These are phyloP conservation scores for Drosophila elegans DNA, from an alignment of 1,140 invertebrate species.

Conservation along the genomic window DNA sequence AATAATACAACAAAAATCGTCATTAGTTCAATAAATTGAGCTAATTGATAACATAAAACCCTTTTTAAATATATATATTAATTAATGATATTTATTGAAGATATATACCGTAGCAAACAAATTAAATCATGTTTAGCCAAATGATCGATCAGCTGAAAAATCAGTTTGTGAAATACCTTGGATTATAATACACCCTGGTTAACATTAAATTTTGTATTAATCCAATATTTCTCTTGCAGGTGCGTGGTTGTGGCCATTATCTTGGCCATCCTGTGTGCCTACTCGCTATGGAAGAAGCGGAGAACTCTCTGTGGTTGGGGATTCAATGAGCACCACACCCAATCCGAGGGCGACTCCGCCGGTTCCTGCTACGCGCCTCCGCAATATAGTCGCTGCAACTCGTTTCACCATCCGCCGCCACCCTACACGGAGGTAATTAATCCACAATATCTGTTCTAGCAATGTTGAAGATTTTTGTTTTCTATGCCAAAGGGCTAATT, in stretches of 20 bases:
- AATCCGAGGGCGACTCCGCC: conserved; percentile 90
- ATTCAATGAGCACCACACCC: conserved; percentile 83
- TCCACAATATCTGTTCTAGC: not conserved
- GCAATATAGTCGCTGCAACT: conserved; percentile 91
- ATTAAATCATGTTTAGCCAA: too few relatives aligned
- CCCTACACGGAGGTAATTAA: conserved; percentile 91
- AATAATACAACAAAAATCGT: too few relatives aligned
- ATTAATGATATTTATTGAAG: too few relatives aligned
- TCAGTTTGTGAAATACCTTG: not conserved
- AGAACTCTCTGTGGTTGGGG: conserved; percentile 86
- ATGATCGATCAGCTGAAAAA: not conserved
- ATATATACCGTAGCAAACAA: too few relatives aligned
- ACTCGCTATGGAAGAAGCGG: conserved; percentile 88
- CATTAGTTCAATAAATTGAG: too few relatives aligned
- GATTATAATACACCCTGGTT: too few relatives aligned
- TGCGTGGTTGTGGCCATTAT: conserved; percentile 87
- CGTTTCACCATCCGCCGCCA: conserved; percentile 91
- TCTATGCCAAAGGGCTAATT: too few relatives aligned
- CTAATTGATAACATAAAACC: too few relatives aligned
- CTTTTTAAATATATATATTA: too few relatives aligned
- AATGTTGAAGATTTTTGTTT: too few relatives aligned
- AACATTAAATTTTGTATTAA: not conserved
- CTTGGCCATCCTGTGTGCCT: conserved; percentile 88
- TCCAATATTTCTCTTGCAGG: conserved; percentile 82
- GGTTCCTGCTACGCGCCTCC: conserved; percentile 91